phyloP scores from a whole-genome alignment of 2,113 vertebrate species.

The Tyto alba region DNA sequence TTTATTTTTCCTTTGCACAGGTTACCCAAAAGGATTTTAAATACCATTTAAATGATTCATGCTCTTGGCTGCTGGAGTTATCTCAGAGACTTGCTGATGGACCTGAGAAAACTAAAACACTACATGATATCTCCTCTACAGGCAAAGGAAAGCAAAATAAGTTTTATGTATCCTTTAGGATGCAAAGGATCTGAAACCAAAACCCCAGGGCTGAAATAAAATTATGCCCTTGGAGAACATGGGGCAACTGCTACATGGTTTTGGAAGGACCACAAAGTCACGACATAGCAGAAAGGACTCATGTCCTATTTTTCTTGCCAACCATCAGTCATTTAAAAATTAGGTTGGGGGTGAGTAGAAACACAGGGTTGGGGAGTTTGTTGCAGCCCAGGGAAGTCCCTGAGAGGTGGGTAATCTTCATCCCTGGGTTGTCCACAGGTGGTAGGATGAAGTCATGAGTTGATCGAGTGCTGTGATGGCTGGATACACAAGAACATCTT shows the following conservation, averaged over 20 bases:
- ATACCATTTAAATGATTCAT: background rate
- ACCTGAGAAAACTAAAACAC: background rate
- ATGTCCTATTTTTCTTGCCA: background rate
- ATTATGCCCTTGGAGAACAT: background rate
- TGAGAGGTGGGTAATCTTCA: background rate
- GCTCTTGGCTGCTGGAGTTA: background rate
- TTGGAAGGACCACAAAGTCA: background rate
- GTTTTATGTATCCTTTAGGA: background rate
- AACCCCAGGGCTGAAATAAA: background rate
- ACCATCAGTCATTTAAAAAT: background rate
- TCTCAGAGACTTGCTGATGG: background rate
- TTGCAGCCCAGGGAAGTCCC: background rate
- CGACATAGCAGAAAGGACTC: background rate
- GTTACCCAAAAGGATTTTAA: background rate
- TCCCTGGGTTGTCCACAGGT: background rate
- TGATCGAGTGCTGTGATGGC: accelerated
- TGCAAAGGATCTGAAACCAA: background rate
- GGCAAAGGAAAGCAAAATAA: background rate
- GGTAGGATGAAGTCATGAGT: accelerated
- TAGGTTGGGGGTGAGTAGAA: background rate
- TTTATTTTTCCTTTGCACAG: background rate
- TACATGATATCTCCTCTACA: background rate
- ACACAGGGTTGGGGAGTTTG: accelerated
- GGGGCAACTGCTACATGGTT: accelerated
- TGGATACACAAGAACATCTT: background rate